Evolutionary conservation across 2,797 vertebrate species (phyloP), one percentile per base, ranked within the genome.

Genomic region (Acanthiza pusilla): DNA sequence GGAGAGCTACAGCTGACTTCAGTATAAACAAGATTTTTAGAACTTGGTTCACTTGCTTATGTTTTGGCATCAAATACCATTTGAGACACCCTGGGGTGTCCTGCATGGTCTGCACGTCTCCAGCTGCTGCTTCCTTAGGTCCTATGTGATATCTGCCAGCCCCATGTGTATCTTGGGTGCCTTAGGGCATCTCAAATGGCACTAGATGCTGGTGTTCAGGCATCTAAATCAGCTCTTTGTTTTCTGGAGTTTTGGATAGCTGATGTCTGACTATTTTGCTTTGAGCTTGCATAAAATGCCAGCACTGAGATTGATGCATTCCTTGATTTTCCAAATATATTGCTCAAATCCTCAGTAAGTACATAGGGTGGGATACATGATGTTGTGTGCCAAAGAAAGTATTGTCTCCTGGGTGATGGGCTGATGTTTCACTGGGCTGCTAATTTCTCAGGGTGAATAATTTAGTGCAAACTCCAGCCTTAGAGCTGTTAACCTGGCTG

Each of bases 141-240:
- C 42, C 73, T 88, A 0, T 78, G 75, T 94, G 73, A 16, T 75
- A 81, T n/a, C 82, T 93, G 89, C 93, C 91, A 94, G 43, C 25
- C 16, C 27, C 1, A 0, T 83, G 89, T 88, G 76, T 94, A 68
- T 75, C 91, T 95, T 91, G 91, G 82, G 93, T 94, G 73, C 79
- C 54, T 74, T 21, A 81, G 51, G 62, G 47, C 76, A 84, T 90
- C 88, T 95, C 68, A 72, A 2, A 68, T 89, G 65, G 76, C 85
- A 65, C 67, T 77, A 48, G 43, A 51, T 91, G 65, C 76, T 82
- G 67, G 13, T 0, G 0, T 74, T 77, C 62, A 66, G 61, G 25
- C 34, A 48, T 68, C 54, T 92, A 72, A 96, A 95, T 92, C 73
- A 88, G 82, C 62, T n/a, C 62, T 88, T 96, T 96, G 79, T 96